phyloP scores from a whole-genome alignment of 2,797 vertebrate genomes.

The Pyrocephalus nanus region DNA sequence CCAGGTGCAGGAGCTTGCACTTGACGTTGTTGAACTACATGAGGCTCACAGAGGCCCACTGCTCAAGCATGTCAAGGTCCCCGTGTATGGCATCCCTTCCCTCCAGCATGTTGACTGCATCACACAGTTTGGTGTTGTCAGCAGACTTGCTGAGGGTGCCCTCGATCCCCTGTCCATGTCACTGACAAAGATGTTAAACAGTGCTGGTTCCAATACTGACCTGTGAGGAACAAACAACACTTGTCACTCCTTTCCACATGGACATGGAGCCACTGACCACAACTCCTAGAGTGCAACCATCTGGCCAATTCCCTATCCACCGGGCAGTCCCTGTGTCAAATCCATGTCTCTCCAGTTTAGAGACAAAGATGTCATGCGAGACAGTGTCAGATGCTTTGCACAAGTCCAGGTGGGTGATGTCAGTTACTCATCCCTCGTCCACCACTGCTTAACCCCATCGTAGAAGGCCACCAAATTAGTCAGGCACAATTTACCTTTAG shows the following conservation, averaged over 20 bases:
- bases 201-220: fast-evolving
- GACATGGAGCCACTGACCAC: background rate
- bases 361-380: background rate
- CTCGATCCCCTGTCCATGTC: background rate
- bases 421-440: background rate
- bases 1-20: background rate
- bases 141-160: background rate
- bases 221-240: background rate
- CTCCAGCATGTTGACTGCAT: background rate
- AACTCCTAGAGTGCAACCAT: background rate
- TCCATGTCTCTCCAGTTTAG: background rate
- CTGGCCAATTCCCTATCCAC: background rate
- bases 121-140: background rate
- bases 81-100: background rate
- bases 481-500: background rate
- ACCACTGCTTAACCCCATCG: background rate
- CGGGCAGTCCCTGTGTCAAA: background rate
- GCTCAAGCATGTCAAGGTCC: background rate
- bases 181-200: background rate
- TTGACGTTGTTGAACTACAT: background rate
- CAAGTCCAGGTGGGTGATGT: background rate
- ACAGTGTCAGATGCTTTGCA: background rate
- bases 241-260: background rate
- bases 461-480: fast-evolving
- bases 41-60: background rate